Percentiles rank a stretch among this genome's conserved stretches.
phyloP scores from a whole-genome alignment of 2,113 vertebrate species.

The Takifugu flavidus region DNA sequence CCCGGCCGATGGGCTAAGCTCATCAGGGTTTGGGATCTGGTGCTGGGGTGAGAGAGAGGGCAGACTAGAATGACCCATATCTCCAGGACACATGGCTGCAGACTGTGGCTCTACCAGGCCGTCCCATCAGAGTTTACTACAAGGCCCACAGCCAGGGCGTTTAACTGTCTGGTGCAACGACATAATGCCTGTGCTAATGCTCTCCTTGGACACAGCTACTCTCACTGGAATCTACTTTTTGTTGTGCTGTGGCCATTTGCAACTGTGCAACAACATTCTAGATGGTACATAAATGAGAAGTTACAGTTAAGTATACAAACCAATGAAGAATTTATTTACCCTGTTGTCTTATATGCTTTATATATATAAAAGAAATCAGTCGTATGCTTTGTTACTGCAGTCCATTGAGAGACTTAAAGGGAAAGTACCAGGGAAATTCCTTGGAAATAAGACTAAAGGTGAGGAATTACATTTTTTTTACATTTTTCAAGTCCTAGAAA shows the following conservation, averaged over 20 bases:
- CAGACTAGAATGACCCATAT: constrained; percentile 69
- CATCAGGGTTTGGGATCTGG: constrained; percentile 68
- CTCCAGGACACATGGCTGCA: constrained; percentile 61
- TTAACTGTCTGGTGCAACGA: constrained; percentile 66
- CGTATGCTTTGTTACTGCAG: too few species aligned
- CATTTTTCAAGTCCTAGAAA: too few species aligned
- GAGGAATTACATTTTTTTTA: too few species aligned
- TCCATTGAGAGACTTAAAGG: too few species aligned
- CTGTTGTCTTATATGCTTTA: too few species aligned
- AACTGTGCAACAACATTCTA: neutral
- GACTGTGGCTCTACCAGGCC: constrained; percentile 25
- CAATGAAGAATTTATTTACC: too few species aligned
- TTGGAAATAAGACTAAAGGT: too few species aligned
- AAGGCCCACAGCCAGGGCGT: constrained; percentile 57
- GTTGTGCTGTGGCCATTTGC: constrained; percentile 7
- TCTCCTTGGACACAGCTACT: constrained; percentile 52
- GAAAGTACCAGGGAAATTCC: too few species aligned
- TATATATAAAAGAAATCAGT: too few species aligned
- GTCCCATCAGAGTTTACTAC: constrained; percentile 59
- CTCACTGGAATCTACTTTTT: constrained; percentile 29
- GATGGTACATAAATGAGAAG: too few species aligned
- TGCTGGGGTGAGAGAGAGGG: constrained; percentile 69
- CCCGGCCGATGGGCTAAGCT: constrained; percentile 69
- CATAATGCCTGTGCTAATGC: constrained; percentile 57
- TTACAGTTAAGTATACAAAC: too few species aligned